Evolutionary conservation across 2,797 vertebrate genomes (phyloP).

Genomic region (Thaleichthys pacificus): DNA sequence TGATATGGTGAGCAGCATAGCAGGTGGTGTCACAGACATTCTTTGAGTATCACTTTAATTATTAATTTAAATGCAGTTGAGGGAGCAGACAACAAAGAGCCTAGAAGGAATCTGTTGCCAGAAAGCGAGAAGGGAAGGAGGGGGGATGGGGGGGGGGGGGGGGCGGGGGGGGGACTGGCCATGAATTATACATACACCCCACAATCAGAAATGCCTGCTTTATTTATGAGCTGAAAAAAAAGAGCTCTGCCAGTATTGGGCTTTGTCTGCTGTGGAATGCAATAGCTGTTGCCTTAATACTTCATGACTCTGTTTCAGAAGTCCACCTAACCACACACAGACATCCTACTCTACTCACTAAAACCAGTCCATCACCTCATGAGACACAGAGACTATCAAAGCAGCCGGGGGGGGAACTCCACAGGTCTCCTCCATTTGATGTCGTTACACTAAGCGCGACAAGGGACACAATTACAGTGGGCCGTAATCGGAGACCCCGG

Average conservation of each 20-base stretch:
- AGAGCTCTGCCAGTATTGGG: constrained; percentile 56
- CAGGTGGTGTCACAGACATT: constrained; percentile 67
- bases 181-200: constrained; percentile 79
- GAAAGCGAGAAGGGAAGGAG: constrained; percentile 64
- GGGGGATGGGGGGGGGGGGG: constrained; percentile 19
- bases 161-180: constrained; percentile 50
- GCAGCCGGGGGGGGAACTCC: background rate
- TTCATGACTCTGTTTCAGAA: constrained; percentile 65
- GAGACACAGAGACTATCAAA: constrained; percentile 1
- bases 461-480: constrained; percentile 47
- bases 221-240: constrained; percentile 73
- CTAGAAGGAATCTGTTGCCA: constrained; percentile 65
- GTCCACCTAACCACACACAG: constrained; percentile 36
- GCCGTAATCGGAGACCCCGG: constrained; percentile 57
- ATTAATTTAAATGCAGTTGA: constrained; percentile 75
- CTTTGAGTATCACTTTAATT: constrained; percentile 71
- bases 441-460: constrained; percentile 37
- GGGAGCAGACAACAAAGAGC: constrained; percentile 73
- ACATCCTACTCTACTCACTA: constrained; percentile 8
- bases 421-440: constrained; percentile 30
- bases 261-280: constrained; percentile 69
- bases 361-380: background rate
- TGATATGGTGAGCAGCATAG: constrained; percentile 50
- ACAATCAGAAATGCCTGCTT: constrained; percentile 75
- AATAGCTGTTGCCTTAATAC: constrained; percentile 65